Base-by-base conservation (phyloP, 2,797 vertebrate species). In the Pseudotriccus pelzelni region DNA sequence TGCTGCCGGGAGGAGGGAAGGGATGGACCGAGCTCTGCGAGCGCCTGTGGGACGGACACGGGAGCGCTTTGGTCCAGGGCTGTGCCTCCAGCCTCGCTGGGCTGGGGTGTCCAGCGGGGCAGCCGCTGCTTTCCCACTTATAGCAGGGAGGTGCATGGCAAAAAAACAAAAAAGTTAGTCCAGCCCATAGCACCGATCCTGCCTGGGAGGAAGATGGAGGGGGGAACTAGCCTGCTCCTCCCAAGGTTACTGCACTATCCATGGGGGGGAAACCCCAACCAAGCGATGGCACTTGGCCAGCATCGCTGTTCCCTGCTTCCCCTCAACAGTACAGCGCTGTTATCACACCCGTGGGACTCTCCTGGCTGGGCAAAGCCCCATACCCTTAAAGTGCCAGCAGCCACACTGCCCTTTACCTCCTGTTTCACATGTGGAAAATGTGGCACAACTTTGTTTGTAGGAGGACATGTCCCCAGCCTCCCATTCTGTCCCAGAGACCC, bases 161-260 rank as follows among this genome's bases (percentile, higher is more conserved):
- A 27, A 23, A 75, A 62, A 58, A 34, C 68, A 28, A 13, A 46
- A 46, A 23, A 13, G 39, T 39, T 39, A 46, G 30, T 37, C 63
- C 93, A 85, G 44, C 96, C 96, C 93, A 92, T 73, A 79, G 86
- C 68, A 73, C n/a, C 0, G 19, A 32, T 67, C 19, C 68, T 85
- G 82, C 46, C 56, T 4, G 2, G 43, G 59, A 32, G 90, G 46
- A 67, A 24, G 85, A 76, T 74, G 89, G 81, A 84, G 14, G 9
- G 30, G 58, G 58, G 39, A 37, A 46, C 27, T 19, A 85, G 78
- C 70, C 79, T 32, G 70, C 91, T 89, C 91, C 87, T 96, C 87
- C 72, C 94, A 24, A 55, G 77, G 19, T 43, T 55, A 22, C 59
- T 2, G 63, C 25, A 32, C 2, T 6, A 12, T 27, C 59, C 69